Evolutionary conservation across 2,888 invertebrate species (phyloP).

Genomic region (Hirtodrosophila duncani): DNA sequence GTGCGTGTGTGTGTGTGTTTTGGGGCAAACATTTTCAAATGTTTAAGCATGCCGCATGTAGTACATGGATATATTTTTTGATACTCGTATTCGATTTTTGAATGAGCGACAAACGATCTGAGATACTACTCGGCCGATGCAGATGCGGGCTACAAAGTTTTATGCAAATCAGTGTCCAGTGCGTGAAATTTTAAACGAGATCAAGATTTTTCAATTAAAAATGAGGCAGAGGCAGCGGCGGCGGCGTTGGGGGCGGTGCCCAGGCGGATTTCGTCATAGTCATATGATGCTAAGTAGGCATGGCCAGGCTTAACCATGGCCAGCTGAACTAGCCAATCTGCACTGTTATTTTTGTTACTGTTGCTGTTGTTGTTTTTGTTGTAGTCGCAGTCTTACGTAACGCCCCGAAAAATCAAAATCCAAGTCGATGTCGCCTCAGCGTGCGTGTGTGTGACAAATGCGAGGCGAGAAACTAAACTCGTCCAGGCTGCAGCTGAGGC

Average conservation of each 20-base stretch:
- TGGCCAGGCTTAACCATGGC: slow-evolving; percentile 56
- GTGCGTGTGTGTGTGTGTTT: no score
- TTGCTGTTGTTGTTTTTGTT: background rate
- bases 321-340: slow-evolving; percentile 48
- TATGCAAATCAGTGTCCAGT: slow-evolving; percentile 47
- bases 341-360: no score
- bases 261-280: slow-evolving; percentile 63
- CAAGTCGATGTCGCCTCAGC: slow-evolving; percentile 16
- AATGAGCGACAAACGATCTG: slow-evolving; percentile 61
- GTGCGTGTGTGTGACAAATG: slow-evolving; percentile 69
- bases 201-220: slow-evolving; percentile 69
- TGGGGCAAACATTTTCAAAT: slow-evolving; percentile 64
- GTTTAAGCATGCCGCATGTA: slow-evolving; percentile 55
- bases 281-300: slow-evolving; percentile 68
- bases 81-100: slow-evolving; percentile 12
- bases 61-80: slow-evolving; percentile 23
- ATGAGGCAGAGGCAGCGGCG: slow-evolving; percentile 3
- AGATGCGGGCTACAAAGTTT: slow-evolving; percentile 39
- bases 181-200: slow-evolving; percentile 40
- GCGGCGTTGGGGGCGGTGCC: slow-evolving; percentile 18
- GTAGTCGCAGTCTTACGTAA: background rate
- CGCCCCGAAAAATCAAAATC: no score
- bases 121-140: no score
- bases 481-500: slow-evolving; percentile 63
- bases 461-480: slow-evolving; percentile 66